Conservation (phyloP, 2,113 vertebrate genomes). For the Gila orcuttii region DNA sequence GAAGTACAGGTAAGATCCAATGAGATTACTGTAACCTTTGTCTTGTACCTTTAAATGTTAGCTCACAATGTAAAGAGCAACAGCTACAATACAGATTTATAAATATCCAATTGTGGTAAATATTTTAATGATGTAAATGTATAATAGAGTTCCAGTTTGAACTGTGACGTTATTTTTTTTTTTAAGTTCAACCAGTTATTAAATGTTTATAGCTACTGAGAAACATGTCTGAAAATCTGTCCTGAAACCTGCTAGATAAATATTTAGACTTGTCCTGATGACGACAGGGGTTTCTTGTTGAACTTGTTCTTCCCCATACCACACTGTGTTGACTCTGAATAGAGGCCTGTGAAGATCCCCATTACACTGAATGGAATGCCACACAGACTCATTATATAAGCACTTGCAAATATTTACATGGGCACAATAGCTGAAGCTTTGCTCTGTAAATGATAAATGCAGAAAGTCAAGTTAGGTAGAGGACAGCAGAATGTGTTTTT, state of each 20-base stretch:
- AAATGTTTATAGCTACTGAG: background rate
- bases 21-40: background rate
- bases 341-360: background rate
- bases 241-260: background rate
- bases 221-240: background rate
- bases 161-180: background rate
- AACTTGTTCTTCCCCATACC: constrained; percentile 70
- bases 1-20: constrained; percentile 44
- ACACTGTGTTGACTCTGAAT: background rate
- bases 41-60: background rate
- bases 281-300: constrained; percentile 38
- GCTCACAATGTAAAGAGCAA: background rate
- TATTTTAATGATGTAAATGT: background rate
- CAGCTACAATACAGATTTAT: background rate
- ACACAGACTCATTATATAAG: background rate
- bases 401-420: background rate
- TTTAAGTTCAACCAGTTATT: background rate
- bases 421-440: background rate
- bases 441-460: background rate
- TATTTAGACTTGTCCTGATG: background rate
- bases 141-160: background rate
- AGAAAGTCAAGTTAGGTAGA: background rate
- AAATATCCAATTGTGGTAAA: background rate
- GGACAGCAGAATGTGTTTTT: background rate
- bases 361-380: background rate